These are phyloP conservation scores for Aphelocoma coerulescens DNA, from an alignment of 2,113 vertebrate genomes.

Conservation along the genomic window DNA sequence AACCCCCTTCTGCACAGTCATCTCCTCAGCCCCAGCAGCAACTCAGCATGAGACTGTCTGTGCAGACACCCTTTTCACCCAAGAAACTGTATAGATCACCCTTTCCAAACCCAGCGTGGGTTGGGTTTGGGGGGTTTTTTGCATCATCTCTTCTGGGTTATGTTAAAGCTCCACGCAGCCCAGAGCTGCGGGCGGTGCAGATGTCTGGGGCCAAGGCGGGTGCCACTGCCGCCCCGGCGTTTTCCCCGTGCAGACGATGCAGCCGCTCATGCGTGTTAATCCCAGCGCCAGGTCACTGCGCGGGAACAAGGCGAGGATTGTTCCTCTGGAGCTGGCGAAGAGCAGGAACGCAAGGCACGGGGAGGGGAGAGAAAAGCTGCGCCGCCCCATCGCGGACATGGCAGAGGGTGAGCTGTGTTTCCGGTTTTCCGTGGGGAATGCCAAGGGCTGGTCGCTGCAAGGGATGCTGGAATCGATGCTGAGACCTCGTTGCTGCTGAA, in stretches of 20 bases:
- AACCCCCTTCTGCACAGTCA: neutral
- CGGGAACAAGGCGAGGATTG: conserved; percentile 49
- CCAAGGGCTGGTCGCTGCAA: neutral
- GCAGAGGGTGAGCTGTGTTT: neutral
- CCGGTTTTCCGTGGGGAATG: rapidly evolving
- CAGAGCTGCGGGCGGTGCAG: rapidly evolving
- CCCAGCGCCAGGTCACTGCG: conserved; percentile 1
- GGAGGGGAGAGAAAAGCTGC: neutral
- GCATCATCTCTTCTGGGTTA: rapidly evolving
- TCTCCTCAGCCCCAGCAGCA: neutral
- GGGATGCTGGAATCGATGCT: neutral
- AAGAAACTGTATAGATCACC: neutral
- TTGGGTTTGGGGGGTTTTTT: rapidly evolving
- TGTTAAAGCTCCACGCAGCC: too few relatives aligned
- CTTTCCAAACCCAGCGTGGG: neutral
- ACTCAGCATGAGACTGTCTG: rapidly evolving
- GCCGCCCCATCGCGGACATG: neutral
- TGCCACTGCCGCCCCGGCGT: rapidly evolving
- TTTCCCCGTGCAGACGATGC: neutral
- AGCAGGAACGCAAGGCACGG: neutral
- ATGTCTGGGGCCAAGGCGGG: neutral
- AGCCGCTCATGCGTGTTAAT: neutral
- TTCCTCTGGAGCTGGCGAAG: neutral
- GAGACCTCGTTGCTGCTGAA: neutral
- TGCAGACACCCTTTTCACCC: neutral